A percentile compares a stretch with the other conserved stretches of the same genome.
Evolutionary conservation across 2,113 vertebrate genomes (phyloP).

Genomic region (Zosterops borbonicus): DNA sequence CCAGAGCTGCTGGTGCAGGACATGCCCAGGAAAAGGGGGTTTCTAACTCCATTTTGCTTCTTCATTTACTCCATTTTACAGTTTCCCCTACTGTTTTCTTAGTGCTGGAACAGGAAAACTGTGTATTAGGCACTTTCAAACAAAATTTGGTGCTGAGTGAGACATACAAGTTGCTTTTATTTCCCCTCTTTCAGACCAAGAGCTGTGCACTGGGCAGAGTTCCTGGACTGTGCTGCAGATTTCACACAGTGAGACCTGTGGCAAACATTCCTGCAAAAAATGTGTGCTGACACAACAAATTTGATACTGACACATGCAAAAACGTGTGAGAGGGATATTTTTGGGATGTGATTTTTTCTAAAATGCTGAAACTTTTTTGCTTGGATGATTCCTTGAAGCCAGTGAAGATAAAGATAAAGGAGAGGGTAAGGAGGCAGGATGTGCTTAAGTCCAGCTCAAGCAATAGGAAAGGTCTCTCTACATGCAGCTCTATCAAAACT

Average conservation of each 20-base stretch:
- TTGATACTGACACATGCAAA: neutral
- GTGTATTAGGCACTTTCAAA: neutral
- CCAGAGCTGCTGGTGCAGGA: neutral
- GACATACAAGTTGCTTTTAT: neutral
- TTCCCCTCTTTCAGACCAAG: neutral
- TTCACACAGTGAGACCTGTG: neutral
- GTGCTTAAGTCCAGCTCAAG: neutral
- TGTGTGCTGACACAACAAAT: neutral
- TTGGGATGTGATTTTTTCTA: neutral
- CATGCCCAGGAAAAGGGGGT: neutral
- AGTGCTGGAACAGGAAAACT: neutral
- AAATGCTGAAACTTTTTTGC: neutral
- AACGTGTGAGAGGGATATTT: neutral
- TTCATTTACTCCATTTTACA: neutral
- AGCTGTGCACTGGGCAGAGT: neutral
- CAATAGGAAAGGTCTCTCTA: neutral
- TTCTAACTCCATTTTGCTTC: neutral
- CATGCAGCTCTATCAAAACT: neutral
- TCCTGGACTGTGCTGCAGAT: neutral
- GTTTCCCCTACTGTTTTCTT: neutral
- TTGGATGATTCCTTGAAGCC: neutral
- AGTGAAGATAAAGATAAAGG: neutral
- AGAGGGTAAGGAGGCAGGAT: neutral
- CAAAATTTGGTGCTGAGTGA: neutral
- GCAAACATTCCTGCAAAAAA: neutral